These are phyloP conservation scores for Melanogrammus aeglefinus DNA, from an alignment of 2,797 vertebrate species.

Conservation along the genomic window DNA sequence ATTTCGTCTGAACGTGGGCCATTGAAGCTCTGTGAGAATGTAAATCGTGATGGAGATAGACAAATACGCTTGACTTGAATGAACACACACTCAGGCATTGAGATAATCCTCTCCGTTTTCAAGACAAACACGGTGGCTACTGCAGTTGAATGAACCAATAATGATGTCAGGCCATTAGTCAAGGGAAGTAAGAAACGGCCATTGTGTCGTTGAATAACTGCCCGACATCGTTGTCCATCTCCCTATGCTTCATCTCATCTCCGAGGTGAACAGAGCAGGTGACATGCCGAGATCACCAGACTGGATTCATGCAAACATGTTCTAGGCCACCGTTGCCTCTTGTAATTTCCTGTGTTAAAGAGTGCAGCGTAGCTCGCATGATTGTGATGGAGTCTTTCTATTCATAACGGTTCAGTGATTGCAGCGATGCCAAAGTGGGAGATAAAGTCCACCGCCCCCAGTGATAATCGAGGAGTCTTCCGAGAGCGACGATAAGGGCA, in stretches of 20 bases:
- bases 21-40: not conserved
- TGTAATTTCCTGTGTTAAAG: conserved; percentile 7
- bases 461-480: conserved; percentile 45
- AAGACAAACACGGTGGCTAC: not conserved
- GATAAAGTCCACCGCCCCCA: conserved; percentile 33
- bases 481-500: not conserved
- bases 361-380: conserved; percentile 7
- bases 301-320: not conserved
- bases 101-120: not conserved
- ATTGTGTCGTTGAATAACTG: not conserved
- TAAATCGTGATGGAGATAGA: not conserved
- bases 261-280: not conserved
- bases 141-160: not conserved
- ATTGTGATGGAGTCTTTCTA: conserved; percentile 30
- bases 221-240: not conserved
- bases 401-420: conserved; percentile 50
- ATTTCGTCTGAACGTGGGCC: not conserved
- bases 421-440: conserved; percentile 38
- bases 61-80: not conserved
- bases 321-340: conserved; percentile 10
- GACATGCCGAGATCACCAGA: not conserved
- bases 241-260: not conserved
- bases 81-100: not conserved
- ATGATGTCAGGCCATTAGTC: not conserved
- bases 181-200: not conserved